These are phyloP conservation scores for Liopterus haemorrhoidalis DNA, from an alignment of 2,888 invertebrate species.

Conservation along the genomic window DNA sequence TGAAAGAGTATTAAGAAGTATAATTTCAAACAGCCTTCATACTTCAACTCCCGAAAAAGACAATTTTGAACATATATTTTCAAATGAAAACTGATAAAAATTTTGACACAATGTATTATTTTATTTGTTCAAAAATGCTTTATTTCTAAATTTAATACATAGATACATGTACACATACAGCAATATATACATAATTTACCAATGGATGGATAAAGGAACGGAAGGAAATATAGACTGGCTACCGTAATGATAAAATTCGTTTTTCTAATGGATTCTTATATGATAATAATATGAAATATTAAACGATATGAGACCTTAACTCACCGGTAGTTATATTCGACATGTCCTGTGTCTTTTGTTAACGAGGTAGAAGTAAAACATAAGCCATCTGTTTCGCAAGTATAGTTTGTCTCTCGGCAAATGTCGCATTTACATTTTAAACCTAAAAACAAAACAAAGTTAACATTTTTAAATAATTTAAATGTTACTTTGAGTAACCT, in stretches of 20 bases:
- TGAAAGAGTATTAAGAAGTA: too few species aligned
- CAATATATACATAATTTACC: conserved; percentile 12
- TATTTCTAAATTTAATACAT: conserved; percentile 9
- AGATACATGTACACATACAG: conserved; percentile 23
- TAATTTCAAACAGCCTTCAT: too few species aligned
- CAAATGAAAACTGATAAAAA: background rate
- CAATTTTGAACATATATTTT: too few species aligned
- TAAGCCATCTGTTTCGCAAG: conserved; percentile 83
- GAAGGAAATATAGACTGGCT: conserved; percentile 37
- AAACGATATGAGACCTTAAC: conserved; percentile 17
- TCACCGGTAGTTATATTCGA: conserved; percentile 17
- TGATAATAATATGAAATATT: conserved; percentile 4
- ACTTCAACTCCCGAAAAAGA: too few species aligned
- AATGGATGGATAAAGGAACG: conserved; percentile 15
- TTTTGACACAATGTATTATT: background rate
- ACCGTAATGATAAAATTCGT: conserved; percentile 22
- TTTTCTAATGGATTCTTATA: background rate
- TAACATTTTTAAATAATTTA: conserved; percentile 12
- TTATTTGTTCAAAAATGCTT: background rate
- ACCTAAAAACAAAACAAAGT: conserved; percentile 48
- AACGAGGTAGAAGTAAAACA: conserved; percentile 76
- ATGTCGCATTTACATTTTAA: conserved; percentile 82
- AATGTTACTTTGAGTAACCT: conserved; percentile 17
- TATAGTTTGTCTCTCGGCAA: conserved; percentile 65
- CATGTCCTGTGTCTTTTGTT: conserved; percentile 48